Evolutionary conservation across 2,888 invertebrate genomes (phyloP).

Genomic region (Caenorhabditis japonica): DNA sequence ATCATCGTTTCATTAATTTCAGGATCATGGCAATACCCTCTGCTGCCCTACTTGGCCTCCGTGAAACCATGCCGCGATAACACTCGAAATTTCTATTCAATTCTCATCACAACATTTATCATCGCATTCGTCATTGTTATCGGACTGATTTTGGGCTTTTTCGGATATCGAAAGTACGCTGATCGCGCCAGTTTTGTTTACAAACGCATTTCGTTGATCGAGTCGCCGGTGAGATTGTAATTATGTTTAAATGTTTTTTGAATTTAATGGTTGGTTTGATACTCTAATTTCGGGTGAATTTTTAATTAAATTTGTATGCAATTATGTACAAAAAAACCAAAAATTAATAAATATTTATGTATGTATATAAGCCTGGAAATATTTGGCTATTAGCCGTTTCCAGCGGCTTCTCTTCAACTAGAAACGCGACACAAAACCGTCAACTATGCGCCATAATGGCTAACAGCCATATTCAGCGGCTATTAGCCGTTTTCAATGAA

Average conservation of each 20-base stretch:
- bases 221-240: constrained; percentile 40
- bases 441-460: no score
- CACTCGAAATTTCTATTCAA: constrained; percentile 56
- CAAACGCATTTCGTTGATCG: constrained; percentile 43
- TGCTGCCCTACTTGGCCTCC: constrained; percentile 65
- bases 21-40: constrained; percentile 70
- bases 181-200: constrained; percentile 40
- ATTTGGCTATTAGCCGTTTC: no score
- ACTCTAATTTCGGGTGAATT: no score
- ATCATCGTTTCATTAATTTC: neutral
- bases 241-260: constrained; percentile 1
- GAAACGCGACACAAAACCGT: no score
- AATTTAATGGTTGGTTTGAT: no score
- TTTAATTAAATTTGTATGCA: no score
- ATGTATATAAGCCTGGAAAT: no score
- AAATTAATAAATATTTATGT: no score
- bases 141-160: constrained; percentile 54
- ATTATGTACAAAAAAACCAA: no score
- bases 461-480: no score
- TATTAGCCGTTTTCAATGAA: no score
- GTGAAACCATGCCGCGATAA: constrained; percentile 60
- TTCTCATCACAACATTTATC: constrained; percentile 62
- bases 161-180: constrained; percentile 39
- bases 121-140: constrained; percentile 59
- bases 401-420: no score